Evolutionary conservation across 2,113 vertebrate species (phyloP).

Genomic region (Actenoides hombroni): DNA sequence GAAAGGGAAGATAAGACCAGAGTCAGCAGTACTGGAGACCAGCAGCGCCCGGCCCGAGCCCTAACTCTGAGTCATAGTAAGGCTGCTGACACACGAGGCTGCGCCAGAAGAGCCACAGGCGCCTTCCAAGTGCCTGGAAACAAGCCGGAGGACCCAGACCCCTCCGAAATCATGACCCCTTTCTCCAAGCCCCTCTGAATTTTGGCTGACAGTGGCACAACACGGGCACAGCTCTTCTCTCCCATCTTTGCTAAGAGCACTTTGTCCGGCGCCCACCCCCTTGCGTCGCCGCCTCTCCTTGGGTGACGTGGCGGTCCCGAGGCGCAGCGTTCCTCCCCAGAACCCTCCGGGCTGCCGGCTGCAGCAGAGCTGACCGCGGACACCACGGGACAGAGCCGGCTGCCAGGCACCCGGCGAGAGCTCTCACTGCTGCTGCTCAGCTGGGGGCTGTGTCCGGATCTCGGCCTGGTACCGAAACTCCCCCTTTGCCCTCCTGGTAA

Average conservation of each 20-base stretch:
- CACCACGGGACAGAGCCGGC: not conserved
- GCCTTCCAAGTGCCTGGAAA: not conserved
- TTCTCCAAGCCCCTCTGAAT: not conserved
- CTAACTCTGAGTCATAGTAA: not conserved
- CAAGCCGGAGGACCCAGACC: not conserved
- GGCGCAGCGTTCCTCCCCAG: not conserved
- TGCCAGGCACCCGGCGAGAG: accelerated
- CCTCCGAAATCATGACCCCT: accelerated
- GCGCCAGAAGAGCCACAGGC: not conserved
- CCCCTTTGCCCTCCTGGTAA: not conserved
- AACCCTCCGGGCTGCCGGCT: not conserved
- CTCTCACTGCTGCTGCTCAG: not conserved
- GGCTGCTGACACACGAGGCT: conserved; percentile 6
- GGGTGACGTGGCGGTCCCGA: not conserved
- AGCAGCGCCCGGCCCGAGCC: not conserved
- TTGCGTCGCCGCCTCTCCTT: not conserved
- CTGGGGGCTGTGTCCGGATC: accelerated
- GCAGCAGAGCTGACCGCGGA: not conserved
- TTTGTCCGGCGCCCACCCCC: not conserved
- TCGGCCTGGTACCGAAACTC: accelerated
- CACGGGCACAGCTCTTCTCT: not conserved
- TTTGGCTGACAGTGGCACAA: not conserved
- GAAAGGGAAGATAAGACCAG: not conserved
- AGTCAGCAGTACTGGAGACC: conserved; percentile 1
- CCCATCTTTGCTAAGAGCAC: not conserved